phyloP scores from a whole-genome alignment of 2,797 vertebrate genomes.

The Austrolebias charrua region DNA sequence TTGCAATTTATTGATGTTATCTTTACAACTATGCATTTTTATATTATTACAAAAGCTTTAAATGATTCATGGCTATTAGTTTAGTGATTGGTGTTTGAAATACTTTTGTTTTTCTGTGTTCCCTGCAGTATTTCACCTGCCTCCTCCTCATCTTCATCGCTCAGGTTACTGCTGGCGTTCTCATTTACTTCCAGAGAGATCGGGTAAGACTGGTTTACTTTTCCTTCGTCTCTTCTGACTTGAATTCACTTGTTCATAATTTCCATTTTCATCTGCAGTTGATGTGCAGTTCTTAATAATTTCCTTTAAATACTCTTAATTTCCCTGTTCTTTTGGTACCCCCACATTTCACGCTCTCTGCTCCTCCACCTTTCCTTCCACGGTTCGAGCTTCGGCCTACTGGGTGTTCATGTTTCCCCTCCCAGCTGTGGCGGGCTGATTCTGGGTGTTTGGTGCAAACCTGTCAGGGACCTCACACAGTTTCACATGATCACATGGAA shows the following conservation, averaged over 20 bases:
- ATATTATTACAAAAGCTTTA: too few relatives aligned
- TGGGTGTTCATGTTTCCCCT: background rate
- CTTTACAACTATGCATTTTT: too few relatives aligned
- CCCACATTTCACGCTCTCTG: background rate
- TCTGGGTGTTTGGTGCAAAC: conserved; percentile 2
- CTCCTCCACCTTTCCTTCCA: background rate
- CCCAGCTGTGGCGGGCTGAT: conserved; percentile 17
- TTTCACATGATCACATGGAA: conserved; percentile 11
- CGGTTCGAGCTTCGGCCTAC: background rate
- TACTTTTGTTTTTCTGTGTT: background rate
- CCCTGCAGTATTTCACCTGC: conserved; percentile 88
- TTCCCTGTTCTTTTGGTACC: background rate
- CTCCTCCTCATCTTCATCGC: conserved; percentile 89
- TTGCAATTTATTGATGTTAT: too few relatives aligned
- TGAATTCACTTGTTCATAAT: background rate
- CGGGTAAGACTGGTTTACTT: conserved; percentile 68
- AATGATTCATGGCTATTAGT: background rate
- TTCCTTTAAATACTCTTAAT: background rate
- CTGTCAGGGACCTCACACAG: background rate
- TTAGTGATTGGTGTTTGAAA: background rate
- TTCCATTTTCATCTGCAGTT: background rate
- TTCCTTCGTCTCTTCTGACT: background rate
- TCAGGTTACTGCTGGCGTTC: conserved; percentile 86
- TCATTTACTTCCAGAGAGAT: conserved; percentile 89
- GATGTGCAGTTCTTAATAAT: background rate